These are phyloP conservation scores for Priocnemis perturbator DNA, from an alignment of 2,888 invertebrate species.

Conservation along the genomic window DNA sequence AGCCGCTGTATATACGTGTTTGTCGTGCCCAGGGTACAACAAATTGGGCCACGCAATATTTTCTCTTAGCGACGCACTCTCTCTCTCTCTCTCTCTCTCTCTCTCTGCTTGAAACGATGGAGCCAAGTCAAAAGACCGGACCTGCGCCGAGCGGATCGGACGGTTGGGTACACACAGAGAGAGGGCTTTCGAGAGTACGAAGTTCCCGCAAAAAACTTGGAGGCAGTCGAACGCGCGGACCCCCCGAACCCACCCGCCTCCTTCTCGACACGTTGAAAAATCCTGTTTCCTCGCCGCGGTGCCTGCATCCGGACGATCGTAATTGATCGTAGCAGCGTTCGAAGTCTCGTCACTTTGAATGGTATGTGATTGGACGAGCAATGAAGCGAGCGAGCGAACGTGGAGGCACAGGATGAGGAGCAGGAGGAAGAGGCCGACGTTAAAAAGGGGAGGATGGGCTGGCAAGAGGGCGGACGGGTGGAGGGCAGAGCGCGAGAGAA, in stretches of 20 bases:
- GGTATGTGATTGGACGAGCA: constrained; percentile 67
- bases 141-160: constrained; percentile 39
- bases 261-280: constrained; percentile 31
- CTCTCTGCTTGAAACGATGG: neutral
- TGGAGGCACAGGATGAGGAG: constrained; percentile 17
- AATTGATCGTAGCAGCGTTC: constrained; percentile 62
- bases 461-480: constrained; percentile 24
- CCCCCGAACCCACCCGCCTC: neutral
- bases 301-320: constrained; percentile 50
- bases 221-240: too few relatives aligned
- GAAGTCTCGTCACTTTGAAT: constrained; percentile 65
- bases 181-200: constrained; percentile 2
- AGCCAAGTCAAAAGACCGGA: too few relatives aligned
- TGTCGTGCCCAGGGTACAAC: too few relatives aligned
- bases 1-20: too few relatives aligned
- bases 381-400: constrained; percentile 55
- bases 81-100: neutral
- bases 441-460: constrained; percentile 30
- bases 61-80: too few relatives aligned
- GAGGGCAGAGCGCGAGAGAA: constrained; percentile 19
- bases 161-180: constrained; percentile 38
- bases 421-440: constrained; percentile 26
- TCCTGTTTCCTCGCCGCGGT: constrained; percentile 35
- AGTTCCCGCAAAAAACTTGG: constrained; percentile 6
- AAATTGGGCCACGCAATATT: too few relatives aligned